Conservation (phyloP, 2,797 vertebrate genomes). For the Discoglossus pictus region DNA sequence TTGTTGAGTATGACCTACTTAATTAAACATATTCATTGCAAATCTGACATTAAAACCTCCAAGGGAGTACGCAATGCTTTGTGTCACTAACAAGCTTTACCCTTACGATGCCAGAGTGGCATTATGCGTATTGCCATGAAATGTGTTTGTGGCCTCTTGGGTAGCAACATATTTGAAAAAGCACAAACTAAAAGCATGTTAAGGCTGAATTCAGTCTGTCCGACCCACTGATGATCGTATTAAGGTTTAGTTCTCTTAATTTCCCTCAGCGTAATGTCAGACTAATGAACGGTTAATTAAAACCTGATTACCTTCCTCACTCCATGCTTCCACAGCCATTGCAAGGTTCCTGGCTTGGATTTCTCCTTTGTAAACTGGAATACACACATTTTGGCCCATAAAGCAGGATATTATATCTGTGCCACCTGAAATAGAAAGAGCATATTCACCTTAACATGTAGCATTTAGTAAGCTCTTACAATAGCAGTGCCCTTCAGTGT, state of each 20-base stretch:
- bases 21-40: constrained; percentile 47
- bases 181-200: too few species aligned
- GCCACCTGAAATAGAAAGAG: constrained; percentile 74
- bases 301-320: constrained; percentile 84
- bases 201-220: too few species aligned
- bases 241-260: too few species aligned
- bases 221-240: too few species aligned
- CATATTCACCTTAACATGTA: not conserved
- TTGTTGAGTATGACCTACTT: constrained; percentile 41
- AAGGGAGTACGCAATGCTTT: constrained; percentile 22
- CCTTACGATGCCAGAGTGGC: too few species aligned
- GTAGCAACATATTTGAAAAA: too few species aligned
- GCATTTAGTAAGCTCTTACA: too few species aligned
- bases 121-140: too few species aligned
- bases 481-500: too few species aligned
- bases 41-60: constrained; percentile 27
- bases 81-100: constrained; percentile 9
- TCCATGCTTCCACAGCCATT: constrained; percentile 92
- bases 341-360: constrained; percentile 92
- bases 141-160: too few species aligned
- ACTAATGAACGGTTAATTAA: too few species aligned
- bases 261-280: too few species aligned
- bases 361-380: constrained; percentile 91
- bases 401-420: constrained; percentile 96
- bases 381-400: constrained; percentile 89